phyloP scores from a whole-genome alignment of 2,797 vertebrate species.

The Rhinichthys osculus region DNA sequence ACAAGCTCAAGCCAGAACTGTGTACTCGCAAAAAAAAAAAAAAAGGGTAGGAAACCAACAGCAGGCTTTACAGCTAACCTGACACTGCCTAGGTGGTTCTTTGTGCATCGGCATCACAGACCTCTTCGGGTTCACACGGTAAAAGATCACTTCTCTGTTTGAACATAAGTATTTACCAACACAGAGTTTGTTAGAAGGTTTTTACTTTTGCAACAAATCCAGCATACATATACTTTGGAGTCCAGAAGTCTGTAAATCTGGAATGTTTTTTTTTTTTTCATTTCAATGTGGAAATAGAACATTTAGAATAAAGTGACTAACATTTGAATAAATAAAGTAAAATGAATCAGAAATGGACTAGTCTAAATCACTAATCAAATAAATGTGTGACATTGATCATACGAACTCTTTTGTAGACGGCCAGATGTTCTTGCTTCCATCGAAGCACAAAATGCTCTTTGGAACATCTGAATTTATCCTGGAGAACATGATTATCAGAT shows the following conservation, averaged over 20 bases:
- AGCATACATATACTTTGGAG: too few species aligned
- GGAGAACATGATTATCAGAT: neutral
- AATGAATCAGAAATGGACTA: neutral
- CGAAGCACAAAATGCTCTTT: too few species aligned
- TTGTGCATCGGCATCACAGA: conserved; percentile 2
- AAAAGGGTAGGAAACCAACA: conserved; percentile 31
- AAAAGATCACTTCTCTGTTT: conserved; percentile 1
- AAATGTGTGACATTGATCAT: neutral
- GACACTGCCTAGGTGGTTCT: conserved; percentile 5
- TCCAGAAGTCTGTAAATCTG: too few species aligned
- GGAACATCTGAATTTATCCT: neutral
- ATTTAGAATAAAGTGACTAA: neutral
- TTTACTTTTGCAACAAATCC: neutral
- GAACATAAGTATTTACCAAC: neutral
- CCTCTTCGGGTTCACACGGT: conserved; percentile 30
- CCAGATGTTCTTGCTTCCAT: neutral
- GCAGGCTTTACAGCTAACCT: conserved; percentile 9
- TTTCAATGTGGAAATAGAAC: neutral
- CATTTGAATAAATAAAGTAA: neutral
- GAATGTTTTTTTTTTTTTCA: neutral
- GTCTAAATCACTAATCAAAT: neutral
- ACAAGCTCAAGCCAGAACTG: conserved; percentile 33
- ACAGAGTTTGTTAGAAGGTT: neutral
- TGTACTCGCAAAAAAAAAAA: conserved; percentile 22
- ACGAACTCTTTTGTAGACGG: neutral